Evolutionary conservation across 2,888 invertebrate species (phyloP), one percentile per base, ranked within the genome.

Genomic region (Netelia melanura): DNA sequence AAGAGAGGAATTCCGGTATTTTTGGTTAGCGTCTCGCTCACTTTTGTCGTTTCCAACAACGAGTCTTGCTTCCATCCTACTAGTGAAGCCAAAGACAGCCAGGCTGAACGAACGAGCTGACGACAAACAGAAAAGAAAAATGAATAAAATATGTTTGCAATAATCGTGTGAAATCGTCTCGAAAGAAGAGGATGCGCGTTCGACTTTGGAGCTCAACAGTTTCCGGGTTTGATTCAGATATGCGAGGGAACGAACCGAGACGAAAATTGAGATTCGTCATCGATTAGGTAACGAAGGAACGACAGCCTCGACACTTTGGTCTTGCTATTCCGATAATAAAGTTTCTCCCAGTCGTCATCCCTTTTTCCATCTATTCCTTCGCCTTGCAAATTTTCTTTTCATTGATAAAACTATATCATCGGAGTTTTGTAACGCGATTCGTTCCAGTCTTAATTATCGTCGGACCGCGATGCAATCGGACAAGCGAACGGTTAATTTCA

Each of bases 391-490:
- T 38, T 6, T 38, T 38, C 38, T 6, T 38, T 8, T 38, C 38
- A 6, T 38, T 1, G 38, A 38, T 38, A 38, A 38, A 38, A 38
- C 38, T 38, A 38, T 38, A 38, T 38, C 6, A 38, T 38, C 38
- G 38, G 38, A 30, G 3, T 30, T 30, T 30, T 30, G 30, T 30
- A 30, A 30, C 30, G 5, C 38, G 38, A 38, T 38, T 38, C 38
- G 38, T 38, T 38, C 1, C 91, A 90, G 89, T 88, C 90, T 83
- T 89, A 91, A 91, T 93, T 92, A 91, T 92, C 90, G 89, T 88
- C 87, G 90, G 88, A 90, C 90, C 91, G 91, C 91, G 91, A 91
- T 91, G 91, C 86, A 90, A 88, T 38, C 86, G 11, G 83, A 89
- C 90, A 89, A 88, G 88, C 84, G 87, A 89, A 83, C 89, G 87